Evolutionary conservation across 2,113 vertebrate species (phyloP), one percentile per base, ranked within the genome.

Genomic region (Zosterops hypoxanthus): DNA sequence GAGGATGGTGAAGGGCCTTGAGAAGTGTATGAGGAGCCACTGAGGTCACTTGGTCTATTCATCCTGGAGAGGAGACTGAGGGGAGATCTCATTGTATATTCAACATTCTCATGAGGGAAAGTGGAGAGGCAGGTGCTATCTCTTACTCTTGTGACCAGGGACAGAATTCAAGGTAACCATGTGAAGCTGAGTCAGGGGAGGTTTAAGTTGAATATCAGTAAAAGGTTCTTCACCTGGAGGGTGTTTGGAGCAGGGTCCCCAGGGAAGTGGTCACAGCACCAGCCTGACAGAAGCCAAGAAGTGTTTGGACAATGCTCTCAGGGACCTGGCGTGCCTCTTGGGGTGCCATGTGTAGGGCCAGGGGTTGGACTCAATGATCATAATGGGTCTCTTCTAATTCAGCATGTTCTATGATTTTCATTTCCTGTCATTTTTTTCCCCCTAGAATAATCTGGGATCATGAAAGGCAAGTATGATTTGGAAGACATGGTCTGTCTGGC

Each of bases 281-380:
- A 53, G 11, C 14, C 25, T 49, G 70, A 61, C 12, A 49, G 34
- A 61, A 14, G 5, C 4, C 47, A 41, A 82, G 47, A 55, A 76
- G 55, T 4, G 0, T 55, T 55, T 82, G 61, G 1, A n/a, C n/a
- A 76, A 46, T 8, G 11, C 21, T 55, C 25, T 47, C 4, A 5
- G 29, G 14, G 3, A 82, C 55, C 0, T 19, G n/a, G 17, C 53
- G 29, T 34, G 14, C 26, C 4, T 41, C 24, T 47, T 53, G 21
- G 28, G 12, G 25, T 42, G 25, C 23, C 2, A 0, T 16, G 5
- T 10, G 6, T 18, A 76, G 41, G n/a, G n/a, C 11, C 31, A 76
- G 9, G 21, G 6, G 21, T 9, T 55, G 29, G 29, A 34, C 4
- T 42, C 1, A 1, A 16, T 60, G 28, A 25, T 47, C 21, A 31